Conservation (phyloP, 2,797 vertebrate species). For the Cyprinella venusta region DNA sequence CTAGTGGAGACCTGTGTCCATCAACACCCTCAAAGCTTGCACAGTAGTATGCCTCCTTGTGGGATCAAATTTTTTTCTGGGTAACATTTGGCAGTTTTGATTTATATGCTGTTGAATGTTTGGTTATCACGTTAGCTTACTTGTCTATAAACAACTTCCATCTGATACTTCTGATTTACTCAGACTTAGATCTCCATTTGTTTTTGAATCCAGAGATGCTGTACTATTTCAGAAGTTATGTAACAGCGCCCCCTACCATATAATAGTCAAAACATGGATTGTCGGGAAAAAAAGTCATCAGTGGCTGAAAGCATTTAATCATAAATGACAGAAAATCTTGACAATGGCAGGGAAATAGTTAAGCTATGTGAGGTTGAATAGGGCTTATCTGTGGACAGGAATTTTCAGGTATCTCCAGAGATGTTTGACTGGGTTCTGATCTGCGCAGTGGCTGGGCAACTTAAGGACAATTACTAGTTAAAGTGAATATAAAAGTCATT, state of each 20-base stretch:
- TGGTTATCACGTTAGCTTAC: background rate
- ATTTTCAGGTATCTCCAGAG: background rate
- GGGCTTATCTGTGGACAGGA: background rate
- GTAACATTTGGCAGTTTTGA: background rate
- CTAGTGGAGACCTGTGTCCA: background rate
- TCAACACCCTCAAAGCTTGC: background rate
- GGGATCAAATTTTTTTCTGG: background rate
- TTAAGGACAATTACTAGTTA: background rate
- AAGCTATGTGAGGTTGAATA: background rate
- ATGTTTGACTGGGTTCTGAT: background rate
- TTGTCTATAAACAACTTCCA: background rate
- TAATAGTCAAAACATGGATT: background rate
- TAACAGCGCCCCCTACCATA: background rate
- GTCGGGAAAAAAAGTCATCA: background rate
- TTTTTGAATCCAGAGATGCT: background rate
- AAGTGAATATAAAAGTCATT: background rate
- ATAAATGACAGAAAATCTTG: background rate
- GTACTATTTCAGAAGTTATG: background rate
- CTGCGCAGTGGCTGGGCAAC: background rate
- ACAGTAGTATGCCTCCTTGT: background rate
- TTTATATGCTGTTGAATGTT: background rate
- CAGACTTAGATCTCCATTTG: background rate
- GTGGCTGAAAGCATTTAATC: background rate
- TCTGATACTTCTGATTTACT: background rate
- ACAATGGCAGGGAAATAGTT: background rate